These are phyloP conservation scores for Parasteatoda lunata DNA, from an alignment of 2,888 invertebrate genomes.

Conservation along the genomic window DNA sequence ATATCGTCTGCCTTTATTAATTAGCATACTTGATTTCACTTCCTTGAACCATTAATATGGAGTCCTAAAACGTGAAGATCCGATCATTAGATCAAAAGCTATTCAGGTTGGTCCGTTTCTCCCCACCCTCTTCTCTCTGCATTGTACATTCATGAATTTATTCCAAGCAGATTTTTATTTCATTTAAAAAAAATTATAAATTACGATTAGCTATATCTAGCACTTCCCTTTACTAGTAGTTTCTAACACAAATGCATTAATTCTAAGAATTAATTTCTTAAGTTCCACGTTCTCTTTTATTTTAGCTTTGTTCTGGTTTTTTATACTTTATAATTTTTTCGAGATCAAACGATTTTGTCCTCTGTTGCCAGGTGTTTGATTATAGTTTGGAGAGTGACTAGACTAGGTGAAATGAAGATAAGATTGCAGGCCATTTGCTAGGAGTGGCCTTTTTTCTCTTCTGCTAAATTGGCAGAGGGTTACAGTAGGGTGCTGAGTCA, in stretches of 20 bases:
- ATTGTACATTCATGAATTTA: too few relatives aligned
- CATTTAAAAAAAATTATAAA: too few relatives aligned
- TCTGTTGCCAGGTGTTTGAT: constrained; percentile 49
- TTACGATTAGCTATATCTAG: not conserved
- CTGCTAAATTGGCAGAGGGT: constrained; percentile 41
- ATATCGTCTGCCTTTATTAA: too few relatives aligned
- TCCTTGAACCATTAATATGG: too few relatives aligned
- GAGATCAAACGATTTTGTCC: constrained; percentile 27
- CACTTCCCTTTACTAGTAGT: not conserved
- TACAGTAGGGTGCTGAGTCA: constrained; percentile 61
- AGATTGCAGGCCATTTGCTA: constrained; percentile 13
- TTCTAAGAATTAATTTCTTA: too few relatives aligned
- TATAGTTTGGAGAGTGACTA: not conserved
- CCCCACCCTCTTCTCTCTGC: too few relatives aligned
- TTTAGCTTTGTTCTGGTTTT: too few relatives aligned
- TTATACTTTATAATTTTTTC: not conserved
- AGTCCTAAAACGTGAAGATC: too few relatives aligned
- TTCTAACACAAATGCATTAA: not conserved
- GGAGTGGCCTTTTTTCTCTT: constrained; percentile 47
- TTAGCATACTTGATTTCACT: too few relatives aligned
- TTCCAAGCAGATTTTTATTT: not conserved
- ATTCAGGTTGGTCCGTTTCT: too few relatives aligned
- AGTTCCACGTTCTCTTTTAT: not conserved
- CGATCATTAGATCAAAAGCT: too few relatives aligned
- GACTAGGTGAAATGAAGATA: not conserved